Evolutionary conservation across 2,888 invertebrate genomes (phyloP).

Genomic region (Labia minor): DNA sequence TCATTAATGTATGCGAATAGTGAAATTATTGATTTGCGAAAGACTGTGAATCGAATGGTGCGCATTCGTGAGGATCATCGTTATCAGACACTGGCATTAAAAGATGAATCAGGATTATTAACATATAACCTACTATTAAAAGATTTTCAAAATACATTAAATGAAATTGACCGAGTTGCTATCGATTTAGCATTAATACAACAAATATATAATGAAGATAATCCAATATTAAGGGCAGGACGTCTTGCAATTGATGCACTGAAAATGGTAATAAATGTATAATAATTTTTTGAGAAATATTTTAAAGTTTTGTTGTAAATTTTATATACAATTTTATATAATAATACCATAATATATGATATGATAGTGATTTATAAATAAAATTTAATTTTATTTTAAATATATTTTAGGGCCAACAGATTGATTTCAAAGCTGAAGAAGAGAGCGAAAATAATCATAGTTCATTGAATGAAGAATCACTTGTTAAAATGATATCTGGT

Average conservation of each 20-base stretch:
- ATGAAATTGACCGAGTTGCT: not conserved
- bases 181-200: not conserved
- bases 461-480: not conserved
- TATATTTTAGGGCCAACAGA: no score
- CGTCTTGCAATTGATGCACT: not conserved
- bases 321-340: no score
- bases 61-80: not conserved
- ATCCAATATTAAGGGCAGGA: not conserved
- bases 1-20: not conserved
- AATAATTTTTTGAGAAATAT: no score
- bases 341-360: no score
- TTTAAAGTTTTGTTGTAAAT: no score
- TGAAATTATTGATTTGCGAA: not conserved
- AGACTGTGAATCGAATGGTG: not conserved
- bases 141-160: not conserved
- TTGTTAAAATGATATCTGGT: not conserved
- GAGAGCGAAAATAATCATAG: not conserved
- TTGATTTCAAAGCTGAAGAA: not conserved
- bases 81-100: not conserved
- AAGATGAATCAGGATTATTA: not conserved
- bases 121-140: not conserved
- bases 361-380: no score
- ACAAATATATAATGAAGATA: not conserved
- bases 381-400: no score
- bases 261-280: not conserved